Evolutionary conservation across 2,888 invertebrate genomes (phyloP).

Genomic region (Dynastes hyllus): DNA sequence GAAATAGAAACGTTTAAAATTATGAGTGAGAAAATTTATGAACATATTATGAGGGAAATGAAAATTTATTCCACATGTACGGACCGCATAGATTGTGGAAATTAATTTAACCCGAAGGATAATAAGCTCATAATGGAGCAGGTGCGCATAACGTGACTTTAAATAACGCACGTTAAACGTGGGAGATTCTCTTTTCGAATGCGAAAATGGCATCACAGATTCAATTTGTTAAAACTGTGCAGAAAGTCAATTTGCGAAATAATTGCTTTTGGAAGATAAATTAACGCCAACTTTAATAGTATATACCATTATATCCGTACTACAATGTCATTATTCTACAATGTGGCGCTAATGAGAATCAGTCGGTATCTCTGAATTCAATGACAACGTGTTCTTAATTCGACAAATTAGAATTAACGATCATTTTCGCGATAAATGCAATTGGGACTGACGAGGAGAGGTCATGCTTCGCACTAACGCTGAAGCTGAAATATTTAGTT

Average conservation of each 20-base stretch:
- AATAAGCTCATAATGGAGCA: constrained; percentile 46
- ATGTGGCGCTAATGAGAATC: constrained; percentile 44
- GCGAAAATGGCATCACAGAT: constrained; percentile 44
- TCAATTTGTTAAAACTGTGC: constrained; percentile 46
- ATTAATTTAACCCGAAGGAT: constrained; percentile 44
- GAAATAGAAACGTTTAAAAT: constrained; percentile 17
- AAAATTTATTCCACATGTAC: constrained; percentile 32
- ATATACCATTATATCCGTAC: constrained; percentile 45
- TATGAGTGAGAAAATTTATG: constrained; percentile 21
- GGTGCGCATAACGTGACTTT: constrained; percentile 44
- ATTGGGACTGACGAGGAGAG: constrained; percentile 24
- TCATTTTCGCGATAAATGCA: constrained; percentile 43
- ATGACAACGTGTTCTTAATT: constrained; percentile 41
- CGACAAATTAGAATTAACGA: constrained; percentile 37
- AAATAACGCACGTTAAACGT: constrained; percentile 42
- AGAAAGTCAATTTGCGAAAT: constrained; percentile 46
- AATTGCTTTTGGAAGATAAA: constrained; percentile 44
- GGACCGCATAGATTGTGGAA: constrained; percentile 29
- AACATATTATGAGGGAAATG: constrained; percentile 25
- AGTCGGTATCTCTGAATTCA: constrained; percentile 38
- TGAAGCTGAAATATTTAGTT: neutral
- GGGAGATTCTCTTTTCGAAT: constrained; percentile 28
- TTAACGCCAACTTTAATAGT: constrained; percentile 44
- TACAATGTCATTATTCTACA: constrained; percentile 44
- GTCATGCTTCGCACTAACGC: neutral